Base-by-base conservation (phyloP, 2,797 vertebrate species). In the Aldrovandia affinis region DNA sequence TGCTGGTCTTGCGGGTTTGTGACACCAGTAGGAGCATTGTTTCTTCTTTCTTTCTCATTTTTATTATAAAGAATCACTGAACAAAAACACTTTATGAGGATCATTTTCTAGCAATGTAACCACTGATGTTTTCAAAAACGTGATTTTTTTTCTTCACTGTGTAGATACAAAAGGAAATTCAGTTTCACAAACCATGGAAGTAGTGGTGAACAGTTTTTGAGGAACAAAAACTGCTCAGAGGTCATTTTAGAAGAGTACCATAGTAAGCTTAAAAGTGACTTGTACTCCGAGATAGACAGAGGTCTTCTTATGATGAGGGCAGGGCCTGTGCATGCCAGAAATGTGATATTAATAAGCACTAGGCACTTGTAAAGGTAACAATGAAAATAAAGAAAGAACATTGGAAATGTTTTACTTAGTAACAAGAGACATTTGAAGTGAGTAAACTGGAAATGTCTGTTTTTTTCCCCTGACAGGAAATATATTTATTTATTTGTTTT, bases 1-100 rank as follows among this genome's bases (percentile, higher is more conserved):
- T 97, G 96, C 95, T 96, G 96, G 95, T 96, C 95, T 96, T 94
- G 95, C 95, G 96, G 96, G 92, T 95, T 96, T 92, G 95, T 96
- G 96, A 95, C 96, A 94, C 95, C 92, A 93, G 95, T 96, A 95
- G 93, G 90, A 94, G 87, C 92, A 93, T 94, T 83, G 87, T 90
- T 91, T 93, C 91, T 91, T 89, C 90, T 83, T 85, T 89, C 88
- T 90, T 86, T 89, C 90, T 90, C 86, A 86, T 92, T 92, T 90
- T 89, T 90, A 92, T 87, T 78, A 33, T 78, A 92, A 89, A 91
- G 88, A 94, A 90, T 84, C 85, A 91, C 87, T 86, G 88, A 92
- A 89, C 86, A 82, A 88, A 42, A 89, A 91, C 86, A 84, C 90
- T 94, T 95, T 92, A 88, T 93, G 92, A 94, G 86, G 89, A 91